These are phyloP conservation scores for Nycticebus coucang DNA, from an alignment of 2,113 vertebrate genomes.

Conservation along the genomic window DNA sequence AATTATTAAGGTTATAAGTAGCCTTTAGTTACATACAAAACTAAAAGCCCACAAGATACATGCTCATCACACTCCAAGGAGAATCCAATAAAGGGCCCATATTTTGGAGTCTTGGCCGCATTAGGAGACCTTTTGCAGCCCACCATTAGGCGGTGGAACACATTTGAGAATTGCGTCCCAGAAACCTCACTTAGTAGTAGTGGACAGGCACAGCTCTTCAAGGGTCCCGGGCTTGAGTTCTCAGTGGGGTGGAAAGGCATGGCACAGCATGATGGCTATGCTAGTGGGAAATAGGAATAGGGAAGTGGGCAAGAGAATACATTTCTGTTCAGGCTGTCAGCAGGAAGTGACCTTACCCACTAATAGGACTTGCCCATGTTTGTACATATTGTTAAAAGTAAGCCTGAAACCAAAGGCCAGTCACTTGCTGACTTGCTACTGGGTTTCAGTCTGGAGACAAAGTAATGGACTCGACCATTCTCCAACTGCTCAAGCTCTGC, in stretches of 20 bases:
- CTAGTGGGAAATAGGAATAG: not conserved
- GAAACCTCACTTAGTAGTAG: not conserved
- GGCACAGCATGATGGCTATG: not conserved
- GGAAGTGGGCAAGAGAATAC: not conserved
- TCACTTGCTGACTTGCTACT: not conserved
- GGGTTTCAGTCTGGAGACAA: not conserved
- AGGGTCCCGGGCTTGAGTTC: not conserved
- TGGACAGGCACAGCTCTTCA: not conserved
- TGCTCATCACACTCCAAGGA: not conserved
- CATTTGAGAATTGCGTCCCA: not conserved
- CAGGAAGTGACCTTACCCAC: slow-evolving; percentile 60
- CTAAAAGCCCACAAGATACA: not conserved
- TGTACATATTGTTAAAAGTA: not conserved
- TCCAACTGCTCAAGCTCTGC: not conserved
- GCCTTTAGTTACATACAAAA: not conserved
- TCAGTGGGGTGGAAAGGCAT: not conserved
- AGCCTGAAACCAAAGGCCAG: not conserved
- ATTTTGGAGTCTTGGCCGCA: not conserved
- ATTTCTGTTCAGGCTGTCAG: slow-evolving; percentile 33
- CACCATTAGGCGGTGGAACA: not conserved
- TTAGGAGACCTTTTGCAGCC: not conserved
- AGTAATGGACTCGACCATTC: not conserved
- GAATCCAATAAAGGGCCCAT: not conserved
- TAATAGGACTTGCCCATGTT: not conserved
- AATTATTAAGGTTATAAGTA: not conserved